Evolutionary conservation across 2,888 invertebrate species (phyloP), one percentile per base, ranked within the genome.

Genomic region (Napeogenes sylphis): DNA sequence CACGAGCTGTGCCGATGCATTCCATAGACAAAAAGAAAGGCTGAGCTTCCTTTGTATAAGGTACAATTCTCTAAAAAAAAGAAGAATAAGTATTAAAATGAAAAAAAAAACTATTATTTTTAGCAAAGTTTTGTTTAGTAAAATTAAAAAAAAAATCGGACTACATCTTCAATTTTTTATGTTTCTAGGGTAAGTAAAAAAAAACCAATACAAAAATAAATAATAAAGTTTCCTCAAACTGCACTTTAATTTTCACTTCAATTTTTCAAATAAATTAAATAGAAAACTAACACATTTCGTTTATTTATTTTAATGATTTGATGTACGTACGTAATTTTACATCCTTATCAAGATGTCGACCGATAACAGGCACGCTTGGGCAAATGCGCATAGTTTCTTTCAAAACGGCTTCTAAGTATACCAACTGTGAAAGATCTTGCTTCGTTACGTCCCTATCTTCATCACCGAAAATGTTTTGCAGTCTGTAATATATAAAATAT

Each of bases 361-460:
- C 78, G 2, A 82, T 68, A 0, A 81, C 74, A 0, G 82, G 82
- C 2, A 75, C 80, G 3, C 81, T 78, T 6, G 79, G 75, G 64
- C 78, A 78, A 2, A 83, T 58, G 45, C 83, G 67, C 77, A 83
- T 77, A 58, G 77, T 76, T 61, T 84, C 84, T 61, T 83, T 83
- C 13, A 84, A 69, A 4, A 82, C 79, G 0, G 83, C 82, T 30
- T 84, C 84, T 42, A 81, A 47, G 61, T 81, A 84, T 8, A 79
- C 74, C 65, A 84, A 47, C 45, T 76, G 72, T 0, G 76, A 74
- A 1, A 83, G 61, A 42, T 84, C 81, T 0, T 75, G 73, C 65
- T 83, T 84, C 21, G 78, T 77, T 0, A 79, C 71, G 4, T 81
- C 76, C 3, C 78, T 63, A 46, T 80, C 80, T 32, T 71, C 70